Base-by-base conservation (phyloP, 2,888 invertebrate species). In the Alitta virens region DNA sequence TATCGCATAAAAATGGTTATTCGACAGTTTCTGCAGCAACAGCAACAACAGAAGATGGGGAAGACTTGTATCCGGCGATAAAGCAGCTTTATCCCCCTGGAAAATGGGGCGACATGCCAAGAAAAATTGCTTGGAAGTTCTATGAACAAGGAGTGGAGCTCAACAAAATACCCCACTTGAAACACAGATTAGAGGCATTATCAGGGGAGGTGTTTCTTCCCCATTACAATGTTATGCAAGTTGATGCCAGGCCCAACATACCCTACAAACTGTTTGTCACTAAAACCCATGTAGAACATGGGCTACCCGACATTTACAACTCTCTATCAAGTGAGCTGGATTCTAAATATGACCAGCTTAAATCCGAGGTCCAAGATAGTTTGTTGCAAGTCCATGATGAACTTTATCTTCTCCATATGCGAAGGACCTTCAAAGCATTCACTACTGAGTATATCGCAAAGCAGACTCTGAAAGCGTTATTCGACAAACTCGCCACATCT, bases 221-320 rank as follows among this genome's bases (percentile, higher is more conserved):
- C 26, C 12, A 33, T 33, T 27, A 54, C 38, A 14, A 42, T 54
- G 54, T 38, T 53, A 24, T n/a, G 26, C 5, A 23, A 27, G 12
- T 23, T 18, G 58, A 67, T 61, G 27, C 27, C 9, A 59, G 64
- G 16, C 72, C 75, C 16, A 58, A 87, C 52, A 80, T 92, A 76
- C 85, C 87, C 0, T 83, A 90, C 59, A 85, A 88, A 46, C 90
- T 92, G 74, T 88, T 88, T 77, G 86, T 89, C 62, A 95, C 95
- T 3, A 87, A 89, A 79, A 94, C 91, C 2, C 87, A 90, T 76
- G 83, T 91, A 38, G 85, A 88, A 3, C 83, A 86, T 42, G 78
- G 84, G 24, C 83, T 91, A n/a, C 90, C 90, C 1, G 83, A 86
- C 23, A 78, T 81, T 64, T 89, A 89, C 68, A 76, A 84, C 23